A percentile compares a stretch with the other conserved stretches of the same genome.
Conservation (phyloP, 2,888 invertebrate genomes). For the Aromia moschata region DNA sequence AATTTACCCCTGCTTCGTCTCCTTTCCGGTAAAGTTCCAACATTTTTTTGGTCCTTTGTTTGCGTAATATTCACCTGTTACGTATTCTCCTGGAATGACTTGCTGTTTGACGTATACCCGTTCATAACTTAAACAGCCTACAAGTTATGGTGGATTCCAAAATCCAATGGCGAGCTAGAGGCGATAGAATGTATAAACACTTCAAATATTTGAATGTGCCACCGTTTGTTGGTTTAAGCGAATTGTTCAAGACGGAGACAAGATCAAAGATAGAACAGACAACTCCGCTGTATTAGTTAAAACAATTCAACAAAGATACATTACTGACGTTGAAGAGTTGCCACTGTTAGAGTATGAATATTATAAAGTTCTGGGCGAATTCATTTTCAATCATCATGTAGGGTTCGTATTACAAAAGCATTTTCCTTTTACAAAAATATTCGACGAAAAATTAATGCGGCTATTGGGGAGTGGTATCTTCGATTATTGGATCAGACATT, state of each 20-base stretch:
- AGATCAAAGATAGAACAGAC: constrained; percentile 17
- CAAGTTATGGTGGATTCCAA: constrained; percentile 40
- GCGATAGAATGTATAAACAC: too few species aligned
- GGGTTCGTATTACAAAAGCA: constrained; percentile 42
- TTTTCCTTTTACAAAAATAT: constrained; percentile 43
- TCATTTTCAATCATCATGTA: constrained; percentile 38
- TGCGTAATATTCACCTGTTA: constrained; percentile 37
- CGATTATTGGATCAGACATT: constrained; percentile 32
- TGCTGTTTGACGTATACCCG: constrained; percentile 39
- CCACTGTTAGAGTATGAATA: constrained; percentile 32
- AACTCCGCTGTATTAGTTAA: constrained; percentile 36
- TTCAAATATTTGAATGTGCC: constrained; percentile 21
- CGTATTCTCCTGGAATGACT: constrained; percentile 43
- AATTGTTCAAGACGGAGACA: constrained; percentile 20
- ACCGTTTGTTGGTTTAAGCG: constrained; percentile 24
- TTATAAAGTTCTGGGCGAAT: constrained; percentile 42
- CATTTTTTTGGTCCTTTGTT: constrained; percentile 33
- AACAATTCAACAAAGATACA: constrained; percentile 38
- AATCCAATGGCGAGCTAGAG: constrained; percentile 36
- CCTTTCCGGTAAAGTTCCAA: constrained; percentile 19
- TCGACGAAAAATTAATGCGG: constrained; percentile 30
- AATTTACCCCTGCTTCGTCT: background rate
- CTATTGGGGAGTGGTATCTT: constrained; percentile 44
- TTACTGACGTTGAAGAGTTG: constrained; percentile 43
- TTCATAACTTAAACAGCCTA: constrained; percentile 36